phyloP scores from a whole-genome alignment of 2,888 invertebrate species.

The Macrophya annulata region DNA sequence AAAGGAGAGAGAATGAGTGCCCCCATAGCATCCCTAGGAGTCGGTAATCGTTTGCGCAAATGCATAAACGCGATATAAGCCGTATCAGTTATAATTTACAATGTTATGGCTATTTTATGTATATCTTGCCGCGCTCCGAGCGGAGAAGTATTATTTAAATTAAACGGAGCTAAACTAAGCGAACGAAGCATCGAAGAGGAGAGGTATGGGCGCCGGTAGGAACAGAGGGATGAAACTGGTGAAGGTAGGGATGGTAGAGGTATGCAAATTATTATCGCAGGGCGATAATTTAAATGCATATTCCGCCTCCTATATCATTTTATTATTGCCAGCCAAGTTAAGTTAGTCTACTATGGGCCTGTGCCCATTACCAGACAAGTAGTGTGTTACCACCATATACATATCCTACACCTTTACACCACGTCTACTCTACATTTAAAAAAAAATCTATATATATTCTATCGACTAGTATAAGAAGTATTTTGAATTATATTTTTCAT shows the following conservation, averaged over 20 bases:
- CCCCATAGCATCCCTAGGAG: slow-evolving; percentile 57
- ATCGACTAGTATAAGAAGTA: not conserved
- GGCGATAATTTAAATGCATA: slow-evolving; percentile 80
- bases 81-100: slow-evolving; percentile 80
- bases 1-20: slow-evolving; percentile 23
- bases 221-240: slow-evolving; percentile 64
- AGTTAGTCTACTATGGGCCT: slow-evolving; percentile 73
- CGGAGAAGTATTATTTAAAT: slow-evolving; percentile 80
- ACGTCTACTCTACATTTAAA: not conserved
- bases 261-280: slow-evolving; percentile 78
- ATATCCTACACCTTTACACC: not conserved
- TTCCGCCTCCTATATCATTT: slow-evolving; percentile 80
- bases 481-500: not conserved
- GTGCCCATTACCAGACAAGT: slow-evolving; percentile 66
- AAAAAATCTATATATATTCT: not conserved
- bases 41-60: slow-evolving; percentile 67
- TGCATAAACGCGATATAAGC: slow-evolving; percentile 74
- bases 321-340: slow-evolving; percentile 78
- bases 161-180: slow-evolving; percentile 80
- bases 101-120: slow-evolving; percentile 80
- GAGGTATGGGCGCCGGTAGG: slow-evolving; percentile 64
- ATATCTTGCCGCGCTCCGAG: slow-evolving; percentile 75
- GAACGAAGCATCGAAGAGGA: slow-evolving; percentile 71
- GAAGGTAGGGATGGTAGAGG: slow-evolving; percentile 55
- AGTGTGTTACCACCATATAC: slow-evolving; percentile 21